Evolutionary conservation across 2,888 invertebrate species (phyloP).

Genomic region (Parascotia fuliginaria): DNA sequence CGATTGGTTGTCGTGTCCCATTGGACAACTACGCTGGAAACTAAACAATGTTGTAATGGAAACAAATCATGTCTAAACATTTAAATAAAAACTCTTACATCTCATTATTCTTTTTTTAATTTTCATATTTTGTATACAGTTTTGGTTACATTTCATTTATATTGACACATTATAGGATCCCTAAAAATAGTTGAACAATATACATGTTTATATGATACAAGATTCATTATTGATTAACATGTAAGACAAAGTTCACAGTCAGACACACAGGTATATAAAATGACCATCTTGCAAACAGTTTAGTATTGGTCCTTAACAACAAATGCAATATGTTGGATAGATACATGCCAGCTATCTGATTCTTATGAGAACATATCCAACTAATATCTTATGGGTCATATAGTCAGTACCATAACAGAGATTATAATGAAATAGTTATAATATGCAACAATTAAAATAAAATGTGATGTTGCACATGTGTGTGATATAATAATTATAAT

Average conservation of each 20-base stretch:
- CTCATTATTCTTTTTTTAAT: constrained; percentile 79
- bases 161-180: constrained; percentile 79
- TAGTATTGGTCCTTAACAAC: constrained; percentile 73
- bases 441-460: constrained; percentile 25
- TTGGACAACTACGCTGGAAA: constrained; percentile 83
- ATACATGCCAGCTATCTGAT: constrained; percentile 43
- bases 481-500: constrained; percentile 21
- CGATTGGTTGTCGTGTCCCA: constrained; percentile 78
- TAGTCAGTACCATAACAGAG: constrained; percentile 40
- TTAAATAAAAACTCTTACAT: constrained; percentile 37
- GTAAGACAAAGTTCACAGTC: constrained; percentile 62
- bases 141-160: constrained; percentile 83
- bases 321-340: constrained; percentile 56
- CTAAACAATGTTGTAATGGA: constrained; percentile 36
- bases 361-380: constrained; percentile 54
- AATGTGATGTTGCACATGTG: constrained; percentile 35
- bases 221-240: constrained; percentile 68
- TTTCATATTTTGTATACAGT: constrained; percentile 82
- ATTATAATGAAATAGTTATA: constrained; percentile 25
- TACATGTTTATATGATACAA: constrained; percentile 82
- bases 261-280: constrained; percentile 67
- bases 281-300: constrained; percentile 61
- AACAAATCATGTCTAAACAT: constrained; percentile 24
- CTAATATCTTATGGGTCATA: constrained; percentile 57
- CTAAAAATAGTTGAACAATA: constrained; percentile 82